Evolutionary conservation across 2,797 vertebrate genomes (phyloP).

Genomic region (Rhynchonycteris naso): DNA sequence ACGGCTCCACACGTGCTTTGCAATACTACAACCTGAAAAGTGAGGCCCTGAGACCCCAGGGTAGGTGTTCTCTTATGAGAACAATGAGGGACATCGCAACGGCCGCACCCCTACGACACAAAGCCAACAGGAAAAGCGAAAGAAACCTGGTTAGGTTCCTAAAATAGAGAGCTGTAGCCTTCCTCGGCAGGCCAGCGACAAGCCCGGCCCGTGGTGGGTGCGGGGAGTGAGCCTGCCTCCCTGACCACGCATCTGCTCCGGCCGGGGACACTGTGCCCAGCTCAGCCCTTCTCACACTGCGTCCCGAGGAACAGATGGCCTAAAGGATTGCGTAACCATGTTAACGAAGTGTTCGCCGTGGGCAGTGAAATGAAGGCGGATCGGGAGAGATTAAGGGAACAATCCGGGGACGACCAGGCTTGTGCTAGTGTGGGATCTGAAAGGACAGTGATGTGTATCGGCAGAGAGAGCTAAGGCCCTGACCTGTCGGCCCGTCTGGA

Average conservation of each 20-base stretch:
- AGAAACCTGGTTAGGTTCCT: not conserved
- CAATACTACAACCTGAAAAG: not conserved
- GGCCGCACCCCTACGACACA: not conserved
- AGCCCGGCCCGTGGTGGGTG: not conserved
- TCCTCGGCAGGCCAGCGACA: not conserved
- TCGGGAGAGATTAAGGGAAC: not conserved
- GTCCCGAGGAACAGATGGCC: not conserved
- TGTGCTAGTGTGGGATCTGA: not conserved
- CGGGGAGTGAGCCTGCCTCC: rapidly evolving
- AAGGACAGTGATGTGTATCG: slow-evolving; percentile 11
- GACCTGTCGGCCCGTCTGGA: not conserved
- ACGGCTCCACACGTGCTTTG: not conserved
- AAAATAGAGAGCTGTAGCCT: not conserved
- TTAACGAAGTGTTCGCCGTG: not conserved
- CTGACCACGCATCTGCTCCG: rapidly evolving
- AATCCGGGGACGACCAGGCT: slow-evolving; percentile 27
- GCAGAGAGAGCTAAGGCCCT: not conserved
- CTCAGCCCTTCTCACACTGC: not conserved
- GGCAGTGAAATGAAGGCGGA: not conserved
- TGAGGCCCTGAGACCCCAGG: not conserved
- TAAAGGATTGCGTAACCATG: not conserved
- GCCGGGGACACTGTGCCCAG: not conserved
- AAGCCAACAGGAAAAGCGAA: not conserved
- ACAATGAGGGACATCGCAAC: not conserved
- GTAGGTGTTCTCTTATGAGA: not conserved